Evolutionary conservation across 2,888 invertebrate species (phyloP).

Genomic region (Apantesis nais): DNA sequence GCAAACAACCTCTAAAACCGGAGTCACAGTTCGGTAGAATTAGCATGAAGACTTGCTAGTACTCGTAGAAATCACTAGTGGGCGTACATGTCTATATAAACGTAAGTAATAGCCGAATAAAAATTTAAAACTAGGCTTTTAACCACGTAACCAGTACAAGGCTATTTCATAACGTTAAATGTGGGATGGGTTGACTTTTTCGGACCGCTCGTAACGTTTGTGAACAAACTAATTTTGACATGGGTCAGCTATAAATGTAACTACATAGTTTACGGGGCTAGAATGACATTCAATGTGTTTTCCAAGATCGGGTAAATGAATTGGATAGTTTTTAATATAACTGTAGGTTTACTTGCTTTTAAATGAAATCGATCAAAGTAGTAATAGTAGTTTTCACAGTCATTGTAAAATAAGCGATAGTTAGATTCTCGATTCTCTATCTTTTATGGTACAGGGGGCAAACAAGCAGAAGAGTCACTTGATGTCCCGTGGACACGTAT

Average conservation of each 20-base stretch:
- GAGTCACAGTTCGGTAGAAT: constrained; percentile 61
- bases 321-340: not conserved
- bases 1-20: constrained; percentile 59
- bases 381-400: not conserved
- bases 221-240: constrained; percentile 21
- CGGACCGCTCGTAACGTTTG: constrained; percentile 37
- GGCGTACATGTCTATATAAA: constrained; percentile 54
- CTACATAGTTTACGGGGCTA: not conserved
- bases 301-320: not conserved
- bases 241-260: constrained; percentile 22
- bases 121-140: constrained; percentile 52
- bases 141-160: constrained; percentile 62
- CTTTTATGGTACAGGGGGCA: too few species aligned
- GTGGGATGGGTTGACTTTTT: constrained; percentile 58
- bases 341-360: not conserved
- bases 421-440: not conserved
- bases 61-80: constrained; percentile 59
- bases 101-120: constrained; percentile 44
- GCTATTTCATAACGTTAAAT: constrained; percentile 61
- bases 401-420: not conserved
- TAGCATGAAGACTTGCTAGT: constrained; percentile 56
- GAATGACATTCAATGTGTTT: not conserved
- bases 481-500: too few species aligned
- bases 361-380: not conserved
- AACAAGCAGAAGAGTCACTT: too few species aligned